Evolutionary conservation across 1,140 invertebrate genomes (phyloP), one percentile per base, ranked within the genome.

Genomic region (Adelges cooleyi): DNA sequence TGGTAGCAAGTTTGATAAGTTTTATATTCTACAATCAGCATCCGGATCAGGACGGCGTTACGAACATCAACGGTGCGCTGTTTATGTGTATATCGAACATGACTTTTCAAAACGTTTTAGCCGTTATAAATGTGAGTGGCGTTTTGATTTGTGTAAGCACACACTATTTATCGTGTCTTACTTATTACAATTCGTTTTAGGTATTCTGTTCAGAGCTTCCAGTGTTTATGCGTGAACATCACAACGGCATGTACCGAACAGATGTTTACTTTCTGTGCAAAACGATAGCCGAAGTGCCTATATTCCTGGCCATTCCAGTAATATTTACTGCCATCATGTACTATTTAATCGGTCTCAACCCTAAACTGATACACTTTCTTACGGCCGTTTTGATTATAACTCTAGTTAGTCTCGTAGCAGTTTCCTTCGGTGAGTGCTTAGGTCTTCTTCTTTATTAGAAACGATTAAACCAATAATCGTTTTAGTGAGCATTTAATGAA

Each of bases 31-130:
- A 87, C 71, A 83, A 86, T 1, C 93, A 96, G 73, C 76, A 82
- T 70, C 71, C 90, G 33, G 84, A 89, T 70, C 86, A 95, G 75
- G 86, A 91, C 70, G 91, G 91, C 4, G 87, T 95, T 0, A 90
- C 90, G 84, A 97, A 97, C 74, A 92, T 97, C 66, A 96, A 95
- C 73, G 95, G 95, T 50, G 90, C 87, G n/a, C 80, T 97, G 20
- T 97, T 95, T 73, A 82, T 96, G 59, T 86, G 94, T 72, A 78
- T 96, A 2, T 92, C 88, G 4, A 94, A 93, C 74, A 90, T 92
- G 85, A 96, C 90, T 8, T 95, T 94, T 74, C 90, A 90, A 73
- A 95, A 95, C 75, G 84, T 91, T 10, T 90, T 89, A 72, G 85
- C 88, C 48, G 91, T 93, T 18, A 86, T 93, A 51, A 89, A 86